Evolutionary conservation across 2,797 vertebrate genomes (phyloP).

Genomic region (Odontamblyopus rebecca): DNA sequence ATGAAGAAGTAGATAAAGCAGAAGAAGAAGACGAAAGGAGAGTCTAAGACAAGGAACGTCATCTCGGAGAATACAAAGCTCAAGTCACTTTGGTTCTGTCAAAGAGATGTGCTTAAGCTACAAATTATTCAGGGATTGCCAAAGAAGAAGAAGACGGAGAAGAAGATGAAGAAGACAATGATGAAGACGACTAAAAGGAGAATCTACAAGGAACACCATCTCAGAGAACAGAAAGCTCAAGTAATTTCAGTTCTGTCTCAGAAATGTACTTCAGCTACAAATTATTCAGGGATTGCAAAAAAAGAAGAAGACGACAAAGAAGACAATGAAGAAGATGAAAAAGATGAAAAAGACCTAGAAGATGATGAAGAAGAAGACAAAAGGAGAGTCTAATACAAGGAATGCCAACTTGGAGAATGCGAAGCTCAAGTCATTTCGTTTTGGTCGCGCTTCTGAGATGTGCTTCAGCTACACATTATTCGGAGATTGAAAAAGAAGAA

Average conservation of each 20-base stretch:
- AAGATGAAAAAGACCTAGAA: too few relatives aligned
- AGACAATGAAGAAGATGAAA: too few relatives aligned
- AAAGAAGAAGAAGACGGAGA: conserved; percentile 5
- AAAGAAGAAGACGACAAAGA: background rate
- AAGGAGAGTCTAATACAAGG: background rate
- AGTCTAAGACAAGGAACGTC: conserved; percentile 7
- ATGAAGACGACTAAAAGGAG: too few relatives aligned
- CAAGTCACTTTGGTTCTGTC: conserved; percentile 31
- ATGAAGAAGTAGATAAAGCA: too few relatives aligned
- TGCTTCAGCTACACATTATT: too few relatives aligned
- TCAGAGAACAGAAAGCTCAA: conserved; percentile 33
- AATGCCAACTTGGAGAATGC: conserved; percentile 31
- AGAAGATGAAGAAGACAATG: too few relatives aligned
- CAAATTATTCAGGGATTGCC: conserved; percentile 18
- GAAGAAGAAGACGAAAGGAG: background rate
- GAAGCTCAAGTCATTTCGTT: conserved; percentile 30
- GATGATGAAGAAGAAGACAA: conserved; percentile 1
- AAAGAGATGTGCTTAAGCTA: conserved; percentile 27
- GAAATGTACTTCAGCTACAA: conserved; percentile 18
- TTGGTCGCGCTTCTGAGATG: conserved; percentile 25
- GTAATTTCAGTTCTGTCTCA: conserved; percentile 36
- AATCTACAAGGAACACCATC: conserved; percentile 5
- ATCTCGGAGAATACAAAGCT: conserved; percentile 34
- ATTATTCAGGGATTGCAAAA: conserved; percentile 24
- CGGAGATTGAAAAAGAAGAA: conserved; percentile 5